Conservation (phyloP, 2,888 invertebrate genomes). For the Calameuta idolon region DNA sequence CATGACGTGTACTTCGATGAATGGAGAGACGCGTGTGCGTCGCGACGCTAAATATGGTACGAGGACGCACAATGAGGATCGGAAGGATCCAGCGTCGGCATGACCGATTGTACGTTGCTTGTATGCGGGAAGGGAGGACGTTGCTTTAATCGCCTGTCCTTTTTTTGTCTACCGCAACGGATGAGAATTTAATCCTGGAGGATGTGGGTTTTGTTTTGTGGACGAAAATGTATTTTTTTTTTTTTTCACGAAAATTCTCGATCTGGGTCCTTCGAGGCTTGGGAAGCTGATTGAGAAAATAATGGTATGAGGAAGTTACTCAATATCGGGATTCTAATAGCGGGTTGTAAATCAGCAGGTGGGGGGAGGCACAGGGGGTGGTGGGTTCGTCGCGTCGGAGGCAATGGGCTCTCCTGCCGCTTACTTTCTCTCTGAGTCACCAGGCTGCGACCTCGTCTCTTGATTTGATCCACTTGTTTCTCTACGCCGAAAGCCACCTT, state of each 20-base stretch:
- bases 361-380: not conserved
- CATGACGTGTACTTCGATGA: slow-evolving; percentile 47
- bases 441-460: slow-evolving; percentile 34
- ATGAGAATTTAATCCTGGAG: no score
- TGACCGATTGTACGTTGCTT: not conserved
- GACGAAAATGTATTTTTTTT: no score
- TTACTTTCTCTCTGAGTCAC: slow-evolving; percentile 60
- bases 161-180: no score
- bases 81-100: not conserved
- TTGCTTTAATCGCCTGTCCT: not conserved
- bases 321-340: slow-evolving; percentile 5
- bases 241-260: no score
- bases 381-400: slow-evolving; percentile 11
- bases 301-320: not conserved
- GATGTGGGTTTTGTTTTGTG: no score
- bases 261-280: no score
- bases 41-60: slow-evolving; percentile 27
- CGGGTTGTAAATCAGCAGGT: slow-evolving; percentile 23
- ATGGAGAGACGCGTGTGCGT: not conserved
- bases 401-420: slow-evolving; percentile 7
- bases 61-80: slow-evolving; percentile 3
- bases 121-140: not conserved
- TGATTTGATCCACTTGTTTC: slow-evolving; percentile 42
- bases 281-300: no score
- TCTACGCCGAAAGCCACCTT: not conserved